Conservation (phyloP, 2,797 vertebrate species). For the Dryobates pubescens region DNA sequence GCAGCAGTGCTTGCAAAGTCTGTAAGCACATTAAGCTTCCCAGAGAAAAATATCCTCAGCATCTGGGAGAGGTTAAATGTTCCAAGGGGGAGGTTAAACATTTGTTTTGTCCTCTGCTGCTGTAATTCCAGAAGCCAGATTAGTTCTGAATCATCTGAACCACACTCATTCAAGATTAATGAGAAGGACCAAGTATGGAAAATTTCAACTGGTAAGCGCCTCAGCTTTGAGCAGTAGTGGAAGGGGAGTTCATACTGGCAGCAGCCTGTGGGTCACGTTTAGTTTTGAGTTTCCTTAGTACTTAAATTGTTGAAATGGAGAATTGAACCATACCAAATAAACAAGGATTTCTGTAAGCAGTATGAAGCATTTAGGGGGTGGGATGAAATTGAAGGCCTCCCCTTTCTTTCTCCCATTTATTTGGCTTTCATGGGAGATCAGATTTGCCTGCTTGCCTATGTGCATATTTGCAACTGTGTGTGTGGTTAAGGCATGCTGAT, state of each 20-base stretch:
- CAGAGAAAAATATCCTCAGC: conserved; percentile 27
- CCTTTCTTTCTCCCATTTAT: background rate
- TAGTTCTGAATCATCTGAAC: conserved; percentile 63
- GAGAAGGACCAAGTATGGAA: conserved; percentile 53
- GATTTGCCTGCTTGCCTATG: background rate
- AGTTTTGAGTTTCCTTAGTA: conserved; percentile 13
- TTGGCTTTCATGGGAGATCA: background rate
- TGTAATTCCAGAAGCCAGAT: conserved; percentile 70
- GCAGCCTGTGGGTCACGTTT: background rate
- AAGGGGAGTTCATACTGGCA: background rate
- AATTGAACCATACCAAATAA: background rate
- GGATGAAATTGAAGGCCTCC: background rate
- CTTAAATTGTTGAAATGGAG: background rate
- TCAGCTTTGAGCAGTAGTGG: conserved; percentile 13
- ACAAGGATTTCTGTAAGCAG: background rate
- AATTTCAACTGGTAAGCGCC: conserved; percentile 32
- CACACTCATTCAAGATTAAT: conserved; percentile 67
- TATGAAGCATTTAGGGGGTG: accelerated
- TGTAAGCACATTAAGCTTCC: conserved; percentile 37
- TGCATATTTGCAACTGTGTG: background rate
- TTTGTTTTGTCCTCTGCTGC: conserved; percentile 57
- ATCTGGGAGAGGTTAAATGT: conserved; percentile 61
- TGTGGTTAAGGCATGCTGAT: background rate
- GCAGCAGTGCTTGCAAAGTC: background rate
- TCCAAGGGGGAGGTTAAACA: conserved; percentile 58